A percentile compares a stretch with the other conserved stretches of the same genome.
Conservation (phyloP, 2,797 vertebrate species). For the Paedocypris micromegethes region DNA sequence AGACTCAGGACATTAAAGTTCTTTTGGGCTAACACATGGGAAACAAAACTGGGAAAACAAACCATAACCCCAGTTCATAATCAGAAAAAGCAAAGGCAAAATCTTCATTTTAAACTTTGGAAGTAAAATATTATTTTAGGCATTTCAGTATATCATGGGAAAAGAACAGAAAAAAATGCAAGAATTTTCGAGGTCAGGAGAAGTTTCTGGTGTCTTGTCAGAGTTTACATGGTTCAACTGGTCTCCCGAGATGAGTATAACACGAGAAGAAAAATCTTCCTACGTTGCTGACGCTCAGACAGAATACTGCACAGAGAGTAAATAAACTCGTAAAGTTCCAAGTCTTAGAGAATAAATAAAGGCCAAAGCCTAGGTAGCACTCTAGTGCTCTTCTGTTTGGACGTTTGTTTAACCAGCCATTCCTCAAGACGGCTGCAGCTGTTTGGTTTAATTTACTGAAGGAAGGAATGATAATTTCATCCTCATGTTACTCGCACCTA, state of each 20-base stretch:
- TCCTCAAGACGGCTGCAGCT: slow-evolving; percentile 50
- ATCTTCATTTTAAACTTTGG: slow-evolving; percentile 22
- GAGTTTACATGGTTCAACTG: slow-evolving; percentile 12
- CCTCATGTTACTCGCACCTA: slow-evolving; percentile 48
- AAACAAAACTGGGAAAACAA: slow-evolving; percentile 19
- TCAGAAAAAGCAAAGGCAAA: slow-evolving; percentile 8
- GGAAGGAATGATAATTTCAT: slow-evolving; percentile 57
- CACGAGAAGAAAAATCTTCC: slow-evolving; percentile 1
- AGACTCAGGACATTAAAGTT: slow-evolving; percentile 13
- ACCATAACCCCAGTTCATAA: slow-evolving; percentile 7
- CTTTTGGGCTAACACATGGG: slow-evolving; percentile 18
- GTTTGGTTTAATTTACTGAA: slow-evolving; percentile 61
- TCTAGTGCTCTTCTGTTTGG: slow-evolving; percentile 34
- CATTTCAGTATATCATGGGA: slow-evolving; percentile 10
- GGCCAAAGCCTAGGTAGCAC: slow-evolving; percentile 33
- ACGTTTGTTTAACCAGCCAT: slow-evolving; percentile 51
- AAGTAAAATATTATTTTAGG: slow-evolving; percentile 17
- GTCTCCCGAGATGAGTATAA: slow-evolving; percentile 2
- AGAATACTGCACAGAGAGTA: slow-evolving; percentile 11
- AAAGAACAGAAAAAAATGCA: not conserved
- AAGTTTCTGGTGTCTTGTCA: slow-evolving; percentile 8
- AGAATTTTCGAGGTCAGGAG: not conserved
- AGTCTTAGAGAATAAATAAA: slow-evolving; percentile 18
- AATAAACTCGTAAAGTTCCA: slow-evolving; percentile 19
- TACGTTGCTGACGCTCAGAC: slow-evolving; percentile 3